Percentiles rank a stretch among this genome's conserved stretches.
Conservation (phyloP, 2,797 vertebrate genomes). For the Emydoidea blandingii region DNA sequence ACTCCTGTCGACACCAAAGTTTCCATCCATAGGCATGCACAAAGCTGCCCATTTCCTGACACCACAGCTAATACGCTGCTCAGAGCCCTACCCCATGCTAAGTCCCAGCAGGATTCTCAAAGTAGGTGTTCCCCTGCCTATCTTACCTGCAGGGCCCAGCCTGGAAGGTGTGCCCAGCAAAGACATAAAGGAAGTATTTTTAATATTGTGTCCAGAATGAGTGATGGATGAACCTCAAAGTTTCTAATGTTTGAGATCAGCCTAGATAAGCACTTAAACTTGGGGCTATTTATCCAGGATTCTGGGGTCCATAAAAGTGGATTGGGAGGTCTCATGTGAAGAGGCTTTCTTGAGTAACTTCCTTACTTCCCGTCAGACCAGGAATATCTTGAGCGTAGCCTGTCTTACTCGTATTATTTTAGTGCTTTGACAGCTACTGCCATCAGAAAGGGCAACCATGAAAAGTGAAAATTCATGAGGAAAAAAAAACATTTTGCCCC, state of each 20-base stretch:
- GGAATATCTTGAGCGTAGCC: neutral
- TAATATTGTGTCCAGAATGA: neutral
- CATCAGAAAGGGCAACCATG: neutral
- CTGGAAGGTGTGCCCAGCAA: neutral
- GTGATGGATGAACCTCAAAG: neutral
- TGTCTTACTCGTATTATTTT: slow-evolving; percentile 31
- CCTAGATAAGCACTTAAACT: neutral
- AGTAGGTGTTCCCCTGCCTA: neutral
- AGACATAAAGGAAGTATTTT: neutral
- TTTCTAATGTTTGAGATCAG: neutral
- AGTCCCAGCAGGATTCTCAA: neutral
- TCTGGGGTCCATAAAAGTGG: neutral
- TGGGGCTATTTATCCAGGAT: neutral
- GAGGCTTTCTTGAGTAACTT: neutral
- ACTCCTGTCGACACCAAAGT: neutral
- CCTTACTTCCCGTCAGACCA: slow-evolving; percentile 4
- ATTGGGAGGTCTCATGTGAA: neutral
- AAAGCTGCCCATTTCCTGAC: neutral
- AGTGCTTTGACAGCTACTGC: slow-evolving; percentile 10
- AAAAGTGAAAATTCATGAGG: slow-evolving; percentile 16
- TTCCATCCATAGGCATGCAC: neutral
- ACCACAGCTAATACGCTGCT: neutral
- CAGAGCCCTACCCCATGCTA: neutral
- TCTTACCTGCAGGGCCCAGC: neutral
- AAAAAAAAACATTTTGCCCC: neutral